Conservation (phyloP, 2,113 vertebrate species). For the Plecotus auritus region DNA sequence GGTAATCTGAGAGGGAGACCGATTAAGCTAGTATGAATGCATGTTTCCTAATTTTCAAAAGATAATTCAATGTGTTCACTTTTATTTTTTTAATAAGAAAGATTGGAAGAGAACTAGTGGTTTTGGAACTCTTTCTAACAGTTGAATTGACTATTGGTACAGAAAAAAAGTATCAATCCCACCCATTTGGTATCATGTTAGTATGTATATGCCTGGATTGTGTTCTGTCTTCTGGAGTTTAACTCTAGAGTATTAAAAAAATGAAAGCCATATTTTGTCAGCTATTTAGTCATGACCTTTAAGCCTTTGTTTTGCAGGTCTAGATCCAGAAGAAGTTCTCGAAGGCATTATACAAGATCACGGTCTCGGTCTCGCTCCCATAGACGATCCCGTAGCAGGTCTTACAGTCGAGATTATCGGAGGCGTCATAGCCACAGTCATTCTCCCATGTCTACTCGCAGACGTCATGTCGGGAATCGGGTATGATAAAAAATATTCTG, state of each 20-base stretch:
- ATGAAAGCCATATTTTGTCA: background rate
- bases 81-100: background rate
- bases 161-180: background rate
- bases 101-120: background rate
- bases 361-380: conserved; percentile 92
- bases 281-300: background rate
- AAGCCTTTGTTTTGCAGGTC: conserved; percentile 81
- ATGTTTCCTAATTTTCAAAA: background rate
- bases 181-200: background rate
- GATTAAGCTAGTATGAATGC: background rate
- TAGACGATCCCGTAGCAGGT: conserved; percentile 90
- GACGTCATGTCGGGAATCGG: conserved; percentile 94
- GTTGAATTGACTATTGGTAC: background rate
- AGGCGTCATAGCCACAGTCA: conserved; percentile 92
- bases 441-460: conserved; percentile 96
- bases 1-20: background rate
- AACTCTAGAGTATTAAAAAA: background rate
- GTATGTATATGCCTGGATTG: background rate
- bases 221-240: background rate
- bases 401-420: conserved; percentile 92
- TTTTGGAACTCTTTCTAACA: background rate
- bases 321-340: conserved; percentile 92
- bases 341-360: conserved; percentile 91
- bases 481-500: conserved; percentile 76
- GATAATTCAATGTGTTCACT: background rate